A percentile compares a stretch with the other conserved stretches of the same genome.
Conservation (phyloP, 92 coral and sea anemone species). For the Umimayanthus chanpuru region DNA sequence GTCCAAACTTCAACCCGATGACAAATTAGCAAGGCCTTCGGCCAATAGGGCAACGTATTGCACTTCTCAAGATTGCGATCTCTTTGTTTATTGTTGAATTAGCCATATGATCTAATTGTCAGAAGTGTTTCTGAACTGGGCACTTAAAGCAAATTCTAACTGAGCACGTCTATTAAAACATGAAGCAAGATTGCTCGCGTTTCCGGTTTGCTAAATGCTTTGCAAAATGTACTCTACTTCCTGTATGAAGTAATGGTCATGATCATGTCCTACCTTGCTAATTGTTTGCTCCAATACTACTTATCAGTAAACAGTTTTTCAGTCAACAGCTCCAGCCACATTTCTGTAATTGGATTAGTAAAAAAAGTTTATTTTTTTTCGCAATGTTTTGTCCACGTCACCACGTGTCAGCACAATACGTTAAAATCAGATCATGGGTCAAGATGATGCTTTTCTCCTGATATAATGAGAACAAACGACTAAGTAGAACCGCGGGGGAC, state of each 20-base stretch:
- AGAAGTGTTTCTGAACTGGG: constrained; percentile 47
- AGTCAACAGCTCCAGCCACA: constrained; percentile 32
- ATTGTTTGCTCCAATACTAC: constrained; percentile 31
- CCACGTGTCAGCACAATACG: constrained; percentile 41
- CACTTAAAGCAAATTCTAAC: constrained; percentile 19
- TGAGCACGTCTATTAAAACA: constrained; percentile 34
- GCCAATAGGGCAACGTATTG: constrained; percentile 39
- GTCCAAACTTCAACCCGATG: constrained; percentile 33
- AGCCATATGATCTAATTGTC: constrained; percentile 43
- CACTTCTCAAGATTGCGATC: constrained; percentile 24
- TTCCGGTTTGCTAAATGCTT: constrained; percentile 42
- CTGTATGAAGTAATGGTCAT: constrained; percentile 23
- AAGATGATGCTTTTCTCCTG: constrained; percentile 19
- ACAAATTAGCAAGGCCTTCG: constrained; percentile 20
- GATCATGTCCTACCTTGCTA: constrained; percentile 11
- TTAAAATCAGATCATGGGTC: constrained; percentile 41
- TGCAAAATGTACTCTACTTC: constrained; percentile 30
- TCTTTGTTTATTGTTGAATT: constrained; percentile 46
- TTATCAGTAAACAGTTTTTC: constrained; percentile 38
- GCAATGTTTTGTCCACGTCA: constrained; percentile 40
- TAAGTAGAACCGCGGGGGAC: constrained; percentile 16
- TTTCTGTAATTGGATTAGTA: constrained; percentile 45
- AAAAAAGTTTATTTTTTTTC: constrained; percentile 35
- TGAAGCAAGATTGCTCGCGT: constrained; percentile 5
- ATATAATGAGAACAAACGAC: constrained; percentile 20